Evolutionary conservation across 1,140 invertebrate species (phyloP).

Genomic region (Halesus radiatus): DNA sequence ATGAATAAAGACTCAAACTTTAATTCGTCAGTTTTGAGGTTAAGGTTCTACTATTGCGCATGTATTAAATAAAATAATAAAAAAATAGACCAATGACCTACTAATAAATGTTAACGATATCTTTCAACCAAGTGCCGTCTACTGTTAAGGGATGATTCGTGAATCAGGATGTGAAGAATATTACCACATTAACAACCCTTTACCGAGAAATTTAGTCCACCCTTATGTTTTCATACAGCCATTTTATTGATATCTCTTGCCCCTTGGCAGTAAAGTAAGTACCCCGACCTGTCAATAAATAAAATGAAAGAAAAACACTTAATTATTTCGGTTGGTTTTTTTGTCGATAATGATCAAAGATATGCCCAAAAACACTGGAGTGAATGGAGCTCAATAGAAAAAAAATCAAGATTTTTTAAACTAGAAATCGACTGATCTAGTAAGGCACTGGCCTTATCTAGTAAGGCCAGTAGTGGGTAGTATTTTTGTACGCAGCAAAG

Average conservation of each 20-base stretch:
- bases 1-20: no score
- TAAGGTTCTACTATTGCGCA: no score
- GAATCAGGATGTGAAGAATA: not conserved
- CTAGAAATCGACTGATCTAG: no score
- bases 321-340: conserved; percentile 30
- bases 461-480: no score
- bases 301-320: conserved; percentile 46
- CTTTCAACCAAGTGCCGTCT: not conserved
- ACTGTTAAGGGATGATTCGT: not conserved
- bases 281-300: conserved; percentile 55
- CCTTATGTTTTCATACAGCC: conserved; percentile 56
- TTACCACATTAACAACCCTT: conserved; percentile 46
- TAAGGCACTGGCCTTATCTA: no score
- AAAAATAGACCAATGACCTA: no score
- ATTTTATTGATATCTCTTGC: conserved; percentile 53
- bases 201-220: conserved; percentile 44
- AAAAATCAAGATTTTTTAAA: no score
- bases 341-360: not conserved
- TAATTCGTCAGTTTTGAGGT: no score
- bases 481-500: not conserved
- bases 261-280: conserved; percentile 51
- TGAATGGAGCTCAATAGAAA: not conserved
- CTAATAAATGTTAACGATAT: no score
- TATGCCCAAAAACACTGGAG: not conserved
- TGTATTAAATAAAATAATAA: no score